Evolutionary conservation across 1,140 invertebrate species (phyloP).

Genomic region (Schlechtendalia chinensis): DNA sequence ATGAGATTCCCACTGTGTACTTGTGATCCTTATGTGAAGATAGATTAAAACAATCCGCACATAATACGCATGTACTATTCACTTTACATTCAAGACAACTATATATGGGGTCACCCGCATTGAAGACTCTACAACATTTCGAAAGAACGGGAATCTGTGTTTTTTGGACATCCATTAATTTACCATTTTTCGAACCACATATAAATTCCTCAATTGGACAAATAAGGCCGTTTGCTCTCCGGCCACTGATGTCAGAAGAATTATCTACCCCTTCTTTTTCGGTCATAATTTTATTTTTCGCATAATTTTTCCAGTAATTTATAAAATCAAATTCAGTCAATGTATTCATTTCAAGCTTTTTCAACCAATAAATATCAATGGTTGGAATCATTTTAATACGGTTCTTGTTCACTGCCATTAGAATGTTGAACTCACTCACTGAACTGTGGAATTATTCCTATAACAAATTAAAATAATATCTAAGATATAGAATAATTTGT

Average conservation of each 20-base stretch:
- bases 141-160: conserved; percentile 68
- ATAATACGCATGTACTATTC: conserved; percentile 96
- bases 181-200: conserved; percentile 67
- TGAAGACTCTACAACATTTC: conserved; percentile 92
- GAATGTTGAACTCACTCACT: neutral
- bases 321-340: conserved; percentile 64
- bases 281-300: conserved; percentile 70
- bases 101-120: conserved; percentile 94
- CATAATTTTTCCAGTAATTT: conserved; percentile 69
- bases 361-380: conserved; percentile 62
- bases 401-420: neutral
- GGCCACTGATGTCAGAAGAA: conserved; percentile 72
- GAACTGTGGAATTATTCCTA: neutral
- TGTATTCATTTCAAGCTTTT: conserved; percentile 63
- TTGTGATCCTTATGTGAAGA: conserved; percentile 84
- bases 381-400: neutral
- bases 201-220: conserved; percentile 75
- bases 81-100: conserved; percentile 94
- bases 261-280: conserved; percentile 64
- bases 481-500: no score
- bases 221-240: conserved; percentile 66
- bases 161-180: conserved; percentile 62
- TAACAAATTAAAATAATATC: neutral
- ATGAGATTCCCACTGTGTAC: conserved; percentile 92
- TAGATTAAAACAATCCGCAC: conserved; percentile 94